phyloP scores from a whole-genome alignment of 2,888 invertebrate genomes.

The Diplazon laetatorius region DNA sequence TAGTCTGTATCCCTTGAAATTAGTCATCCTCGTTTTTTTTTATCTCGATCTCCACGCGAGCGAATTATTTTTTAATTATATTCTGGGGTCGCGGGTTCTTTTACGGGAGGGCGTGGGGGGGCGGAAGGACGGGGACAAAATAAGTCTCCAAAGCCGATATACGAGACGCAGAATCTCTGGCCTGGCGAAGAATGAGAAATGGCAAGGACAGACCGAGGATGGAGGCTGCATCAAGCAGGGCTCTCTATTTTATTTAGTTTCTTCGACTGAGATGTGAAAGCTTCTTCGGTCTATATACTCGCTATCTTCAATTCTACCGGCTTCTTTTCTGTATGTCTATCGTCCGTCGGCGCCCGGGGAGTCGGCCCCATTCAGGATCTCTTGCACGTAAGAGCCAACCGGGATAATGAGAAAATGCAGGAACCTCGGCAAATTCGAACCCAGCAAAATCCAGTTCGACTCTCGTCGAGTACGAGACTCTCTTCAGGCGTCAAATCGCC shows the following conservation, averaged over 20 bases:
- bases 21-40: constrained; percentile 41
- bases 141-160: constrained; percentile 34
- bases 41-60: constrained; percentile 27
- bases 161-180: constrained; percentile 12
- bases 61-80: constrained; percentile 65
- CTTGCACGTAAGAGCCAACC: constrained; percentile 54
- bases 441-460: constrained; percentile 34
- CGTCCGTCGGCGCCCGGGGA: constrained; percentile 36
- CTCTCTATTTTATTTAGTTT: constrained; percentile 67
- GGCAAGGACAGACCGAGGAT: constrained; percentile 4
- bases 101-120: too few species aligned
- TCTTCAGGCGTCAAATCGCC: constrained; percentile 55
- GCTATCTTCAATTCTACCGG: constrained; percentile 23
- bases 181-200: constrained; percentile 37
- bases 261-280: constrained; percentile 55
- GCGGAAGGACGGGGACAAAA: constrained; percentile 25
- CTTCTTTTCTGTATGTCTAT: constrained; percentile 34
- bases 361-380: constrained; percentile 36
- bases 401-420: constrained; percentile 76
- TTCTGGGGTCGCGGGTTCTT: constrained; percentile 56
- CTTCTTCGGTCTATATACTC: constrained; percentile 12
- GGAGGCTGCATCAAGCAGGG: constrained; percentile 38
- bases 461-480: constrained; percentile 43
- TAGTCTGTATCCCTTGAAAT: constrained; percentile 40
- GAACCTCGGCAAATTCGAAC: constrained; percentile 62